A percentile compares a stretch with the other conserved stretches of the same genome.
Evolutionary conservation across 2,888 invertebrate genomes (phyloP).

Genomic region (Mellilla xanthometata): DNA sequence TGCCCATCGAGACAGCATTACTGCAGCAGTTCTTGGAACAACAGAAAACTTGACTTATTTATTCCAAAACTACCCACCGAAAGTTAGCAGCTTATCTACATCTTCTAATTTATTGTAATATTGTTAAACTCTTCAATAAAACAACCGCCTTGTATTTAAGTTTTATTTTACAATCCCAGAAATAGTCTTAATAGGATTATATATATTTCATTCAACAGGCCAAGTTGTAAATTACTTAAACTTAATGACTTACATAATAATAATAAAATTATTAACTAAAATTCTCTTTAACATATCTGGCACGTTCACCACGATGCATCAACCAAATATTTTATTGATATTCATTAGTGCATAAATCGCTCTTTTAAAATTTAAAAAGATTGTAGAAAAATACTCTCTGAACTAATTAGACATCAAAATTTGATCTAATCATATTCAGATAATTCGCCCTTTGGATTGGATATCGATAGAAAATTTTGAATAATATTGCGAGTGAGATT

Average conservation of each 20-base stretch:
- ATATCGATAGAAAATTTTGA: slow-evolving; percentile 42
- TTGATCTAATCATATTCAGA: slow-evolving; percentile 61
- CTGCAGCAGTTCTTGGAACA: slow-evolving; percentile 90
- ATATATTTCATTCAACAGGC: slow-evolving; percentile 82
- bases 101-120: slow-evolving; percentile 1
- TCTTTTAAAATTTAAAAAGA: slow-evolving; percentile 72
- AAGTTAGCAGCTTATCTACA: background rate
- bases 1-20: slow-evolving; percentile 89
- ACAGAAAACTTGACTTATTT: slow-evolving; percentile 53
- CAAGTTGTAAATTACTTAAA: slow-evolving; percentile 83
- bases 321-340: slow-evolving; percentile 77
- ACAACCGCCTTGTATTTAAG: slow-evolving; percentile 57
- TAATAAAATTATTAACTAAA: slow-evolving; percentile 83
- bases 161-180: slow-evolving; percentile 83
- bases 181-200: slow-evolving; percentile 82
- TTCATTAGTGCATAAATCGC: slow-evolving; percentile 71
- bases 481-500: slow-evolving; percentile 74
- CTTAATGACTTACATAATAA: slow-evolving; percentile 82
- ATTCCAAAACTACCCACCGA: slow-evolving; percentile 3
- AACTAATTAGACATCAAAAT: slow-evolving; percentile 68
- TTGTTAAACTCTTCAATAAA: slow-evolving; percentile 40
- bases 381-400: slow-evolving; percentile 81
- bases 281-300: slow-evolving; percentile 81
- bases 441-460: slow-evolving; percentile 60
- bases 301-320: slow-evolving; percentile 76